Percentiles rank a stretch among this genome's conserved stretches.
These are phyloP conservation scores for Pycnonotus jocosus DNA, from an alignment of 2,113 vertebrate species.

Conservation along the genomic window DNA sequence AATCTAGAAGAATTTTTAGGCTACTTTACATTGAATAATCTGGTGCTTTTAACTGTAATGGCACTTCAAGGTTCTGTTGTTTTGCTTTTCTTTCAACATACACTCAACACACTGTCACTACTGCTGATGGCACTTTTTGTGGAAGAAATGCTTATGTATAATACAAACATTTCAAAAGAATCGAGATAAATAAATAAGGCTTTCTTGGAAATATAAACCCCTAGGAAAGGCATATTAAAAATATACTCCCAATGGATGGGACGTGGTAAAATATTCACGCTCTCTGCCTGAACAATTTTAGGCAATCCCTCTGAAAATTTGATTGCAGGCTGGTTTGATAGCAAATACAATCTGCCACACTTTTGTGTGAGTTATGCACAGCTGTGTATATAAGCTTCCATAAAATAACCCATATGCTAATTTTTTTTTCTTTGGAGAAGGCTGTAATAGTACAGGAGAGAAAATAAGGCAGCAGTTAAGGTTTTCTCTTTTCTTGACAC, in stretches of 20 bases:
- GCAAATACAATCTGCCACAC: slow-evolving; percentile 8
- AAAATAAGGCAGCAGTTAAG: background rate
- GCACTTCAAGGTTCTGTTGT: background rate
- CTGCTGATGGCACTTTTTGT: background rate
- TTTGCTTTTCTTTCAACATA: background rate
- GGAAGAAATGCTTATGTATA: background rate
- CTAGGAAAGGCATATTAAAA: background rate
- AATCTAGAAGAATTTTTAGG: background rate
- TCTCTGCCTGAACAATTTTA: background rate
- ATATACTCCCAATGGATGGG: background rate
- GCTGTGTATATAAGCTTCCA: background rate
- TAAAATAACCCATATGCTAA: background rate
- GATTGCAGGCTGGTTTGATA: slow-evolving; percentile 6
- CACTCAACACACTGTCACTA: background rate
- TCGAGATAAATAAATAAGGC: background rate
- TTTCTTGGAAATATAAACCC: background rate
- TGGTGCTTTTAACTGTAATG: background rate
- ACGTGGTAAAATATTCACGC: background rate
- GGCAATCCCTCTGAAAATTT: slow-evolving; percentile 1
- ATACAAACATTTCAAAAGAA: background rate
- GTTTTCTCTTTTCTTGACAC: background rate
- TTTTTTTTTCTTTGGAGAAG: background rate
- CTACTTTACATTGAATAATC: background rate
- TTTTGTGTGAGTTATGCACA: background rate
- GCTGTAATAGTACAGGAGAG: background rate